phyloP scores from a whole-genome alignment of 2,797 vertebrate species.

The Hemibagrus guttatus region DNA sequence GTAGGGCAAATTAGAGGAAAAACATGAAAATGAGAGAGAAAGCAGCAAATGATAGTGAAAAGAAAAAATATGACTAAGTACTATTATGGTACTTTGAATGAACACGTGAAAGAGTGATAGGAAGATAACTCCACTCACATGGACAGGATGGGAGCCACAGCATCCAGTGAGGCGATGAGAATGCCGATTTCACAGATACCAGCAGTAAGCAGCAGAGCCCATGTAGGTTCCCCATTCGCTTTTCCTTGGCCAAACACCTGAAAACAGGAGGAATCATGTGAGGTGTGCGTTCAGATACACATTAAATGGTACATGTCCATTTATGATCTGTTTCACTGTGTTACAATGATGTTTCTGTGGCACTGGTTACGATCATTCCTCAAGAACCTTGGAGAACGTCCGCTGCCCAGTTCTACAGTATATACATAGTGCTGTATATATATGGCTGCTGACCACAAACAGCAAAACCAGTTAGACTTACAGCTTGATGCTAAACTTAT shows the following conservation, averaged over 20 bases:
- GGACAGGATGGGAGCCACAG: conserved; percentile 93
- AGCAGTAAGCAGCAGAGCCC: conserved; percentile 91
- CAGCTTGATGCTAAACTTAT: no score
- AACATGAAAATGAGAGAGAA: not conserved
- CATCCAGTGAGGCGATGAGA: conserved; percentile 93
- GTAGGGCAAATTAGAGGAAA: no score
- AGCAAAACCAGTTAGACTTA: not conserved
- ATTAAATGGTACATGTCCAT: not conserved
- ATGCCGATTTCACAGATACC: conserved; percentile 94
- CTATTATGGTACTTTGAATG: not conserved
- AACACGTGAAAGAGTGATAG: not conserved
- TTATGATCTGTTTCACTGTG: not conserved
- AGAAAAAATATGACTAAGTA: not conserved
- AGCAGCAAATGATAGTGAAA: not conserved
- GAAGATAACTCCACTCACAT: conserved; percentile 78
- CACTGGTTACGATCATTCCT: not conserved
- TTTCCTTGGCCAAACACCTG: conserved; percentile 97
- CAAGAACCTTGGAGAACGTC: not conserved
- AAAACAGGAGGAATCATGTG: not conserved
- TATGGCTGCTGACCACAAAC: not conserved
- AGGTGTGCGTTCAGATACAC: not conserved
- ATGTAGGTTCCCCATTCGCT: conserved; percentile 94
- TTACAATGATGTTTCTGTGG: not conserved
- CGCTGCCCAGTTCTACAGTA: not conserved
- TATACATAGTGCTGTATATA: not conserved